Base-by-base conservation (phyloP, 2,113 vertebrate genomes). In the Coreoperca whiteheadi region DNA sequence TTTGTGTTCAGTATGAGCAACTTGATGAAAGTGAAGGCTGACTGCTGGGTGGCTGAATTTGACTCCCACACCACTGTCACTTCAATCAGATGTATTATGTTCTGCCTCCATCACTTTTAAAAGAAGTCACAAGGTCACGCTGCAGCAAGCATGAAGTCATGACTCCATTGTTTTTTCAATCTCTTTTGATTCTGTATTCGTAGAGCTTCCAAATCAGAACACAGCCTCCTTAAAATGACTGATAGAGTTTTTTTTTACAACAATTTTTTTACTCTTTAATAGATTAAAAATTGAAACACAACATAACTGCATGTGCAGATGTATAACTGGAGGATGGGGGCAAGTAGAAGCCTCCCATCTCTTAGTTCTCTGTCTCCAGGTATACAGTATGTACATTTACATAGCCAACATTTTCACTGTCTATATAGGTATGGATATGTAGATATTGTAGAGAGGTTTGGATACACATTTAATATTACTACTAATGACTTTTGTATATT, bases 121-220 rank as follows among this genome's bases (percentile, higher is more conserved):
- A 39, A 48, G 56, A 77, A 65, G 80, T 78, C 88, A 89, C 57
- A 59, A 65, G 93, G 86, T 91, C 89, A 85, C 6, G 4, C 50
- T 59, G 59, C 75, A 70, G 85, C 76, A 21, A 41, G 25, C 53
- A 87, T 56, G 69, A 87, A 91, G 89, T 83, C 82, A 32, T 30
- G 84, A 82, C 84, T 88, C 81, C 77, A 88, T 86, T 91, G 87
- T 68, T 77, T 67, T 84, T 90, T 65, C 82, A 89, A 72, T 89
- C 79, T 87, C 57, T 18, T 79, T 75, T 72, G 65, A 78, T 75
- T 67, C 74, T 12, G 32, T 39, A 28, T 41, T 76, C 85, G 37
- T n/a, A 34, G 15, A 54, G 50, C 37, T 70, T 78, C 25, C 23
- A 9, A n/a, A 79, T 78, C 37, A 53, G 8, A 89, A 14, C 41